Percentiles rank a stretch among this genome's conserved stretches.
phyloP scores from a whole-genome alignment of 2,113 vertebrate genomes.

The Acrocephalus arundinaceus region DNA sequence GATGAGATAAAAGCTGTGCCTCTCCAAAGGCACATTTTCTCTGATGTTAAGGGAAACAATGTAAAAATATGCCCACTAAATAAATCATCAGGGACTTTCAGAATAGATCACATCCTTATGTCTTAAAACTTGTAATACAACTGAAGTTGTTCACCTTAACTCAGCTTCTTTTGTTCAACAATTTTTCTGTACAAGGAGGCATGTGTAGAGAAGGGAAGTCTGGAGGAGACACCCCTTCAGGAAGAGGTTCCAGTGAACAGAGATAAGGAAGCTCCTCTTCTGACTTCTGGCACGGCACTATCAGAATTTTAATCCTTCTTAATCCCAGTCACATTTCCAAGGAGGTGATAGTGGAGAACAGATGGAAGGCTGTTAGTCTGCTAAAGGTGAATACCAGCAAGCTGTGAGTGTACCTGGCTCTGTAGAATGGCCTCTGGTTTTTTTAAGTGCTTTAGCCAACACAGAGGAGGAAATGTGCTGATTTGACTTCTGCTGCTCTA shows the following conservation, averaged over 20 bases:
- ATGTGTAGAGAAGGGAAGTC: not conserved
- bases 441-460: not conserved
- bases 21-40: constrained; percentile 50
- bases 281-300: not conserved
- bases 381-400: not conserved
- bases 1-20: constrained; percentile 24
- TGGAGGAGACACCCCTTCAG: not conserved
- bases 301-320: not conserved
- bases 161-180: constrained; percentile 44
- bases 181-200: not conserved
- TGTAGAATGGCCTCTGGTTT: not conserved
- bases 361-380: not conserved
- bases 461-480: not conserved
- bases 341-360: not conserved
- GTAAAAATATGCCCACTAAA: constrained; percentile 63
- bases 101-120: constrained; percentile 17
- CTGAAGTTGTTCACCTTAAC: constrained; percentile 17
- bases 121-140: constrained; percentile 56
- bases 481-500: not conserved
- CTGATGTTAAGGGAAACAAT: constrained; percentile 61
- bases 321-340: not conserved
- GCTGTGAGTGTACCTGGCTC: not conserved
- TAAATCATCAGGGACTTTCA: constrained; percentile 62
- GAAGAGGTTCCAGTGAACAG: not conserved
- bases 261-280: not conserved